Base-by-base conservation (phyloP, 1,140 invertebrate genomes). In the Cydia amplana region DNA sequence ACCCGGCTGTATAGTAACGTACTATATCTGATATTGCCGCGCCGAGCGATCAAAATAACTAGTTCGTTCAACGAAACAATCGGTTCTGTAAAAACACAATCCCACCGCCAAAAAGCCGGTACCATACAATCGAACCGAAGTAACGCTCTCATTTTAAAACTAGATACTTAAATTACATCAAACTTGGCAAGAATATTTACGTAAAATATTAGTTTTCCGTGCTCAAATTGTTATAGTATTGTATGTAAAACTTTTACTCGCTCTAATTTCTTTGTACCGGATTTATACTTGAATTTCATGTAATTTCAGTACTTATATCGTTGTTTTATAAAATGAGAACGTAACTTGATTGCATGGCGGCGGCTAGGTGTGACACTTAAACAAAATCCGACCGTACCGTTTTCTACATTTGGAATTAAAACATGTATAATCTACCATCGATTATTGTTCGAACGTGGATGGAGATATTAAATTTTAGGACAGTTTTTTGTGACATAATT, bases 381-480 rank as follows among this genome's bases (percentile, higher is more conserved):
- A 46, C 12, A 46, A 46, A 46, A 14, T 46, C 43, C 43, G 12
- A 46, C 43, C 9, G 9, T 0, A 46, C 43, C 43, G 1, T 40
- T 40, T 40, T 40, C 36, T 40, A 40, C 36, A 40, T 40, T 9
- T 40, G n/a, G 6, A 55, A 55, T n/a, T 55, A 23, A 73, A 51
- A 32, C 65, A 67, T 86, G 80, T 74, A 79, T 78, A 73, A 79
- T 79, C 79, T 83, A 73, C 20, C 72, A 82, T 80, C 79, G 81
- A 80, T 86, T 92, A 92, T 92, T 92, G 91, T 92, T 91, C 87
- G 78, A 87, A 85, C 76, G 85, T 91, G 91, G 89, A 92, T 91
- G 91, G 89, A 91, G 81, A 90, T 85, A 86, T 86, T 89, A 86
- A 51, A 87, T 79, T 85, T 82, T 79, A 90, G 88, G 88, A 89